These are phyloP conservation scores for Lutjanus erythropterus DNA, from an alignment of 2,113 vertebrate species.

Conservation along the genomic window DNA sequence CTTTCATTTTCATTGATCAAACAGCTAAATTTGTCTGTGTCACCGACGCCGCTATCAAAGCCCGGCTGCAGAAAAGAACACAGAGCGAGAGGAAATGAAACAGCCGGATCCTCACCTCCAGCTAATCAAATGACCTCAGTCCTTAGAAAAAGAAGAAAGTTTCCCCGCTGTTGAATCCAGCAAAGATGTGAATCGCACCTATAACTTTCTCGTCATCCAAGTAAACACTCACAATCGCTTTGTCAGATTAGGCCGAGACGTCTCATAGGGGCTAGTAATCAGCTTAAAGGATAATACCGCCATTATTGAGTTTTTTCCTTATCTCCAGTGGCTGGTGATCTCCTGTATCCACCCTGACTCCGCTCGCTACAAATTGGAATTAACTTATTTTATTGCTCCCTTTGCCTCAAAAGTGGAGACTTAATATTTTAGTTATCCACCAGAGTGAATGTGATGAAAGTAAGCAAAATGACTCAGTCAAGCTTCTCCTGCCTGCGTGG, in stretches of 20 bases:
- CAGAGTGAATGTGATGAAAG: conserved; percentile 36
- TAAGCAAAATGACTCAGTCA: not conserved
- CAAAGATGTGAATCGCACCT: conserved; percentile 43
- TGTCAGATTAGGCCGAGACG: conserved; percentile 58
- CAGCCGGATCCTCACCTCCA: conserved; percentile 36
- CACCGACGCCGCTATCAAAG: conserved; percentile 57
- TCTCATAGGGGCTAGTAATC: conserved; percentile 66
- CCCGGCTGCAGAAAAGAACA: conserved; percentile 18
- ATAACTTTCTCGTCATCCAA: conserved; percentile 43
- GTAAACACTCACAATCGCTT: conserved; percentile 48
- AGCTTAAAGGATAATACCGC: conserved; percentile 68
- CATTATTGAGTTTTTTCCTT: conserved; percentile 66
- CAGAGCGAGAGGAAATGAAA: conserved; percentile 22
- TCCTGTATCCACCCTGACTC: conserved; percentile 38
- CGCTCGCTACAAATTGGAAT: conserved; percentile 54
- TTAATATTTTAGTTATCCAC: conserved; percentile 16
- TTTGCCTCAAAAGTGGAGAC: conserved; percentile 9
- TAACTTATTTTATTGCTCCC: conserved; percentile 42
- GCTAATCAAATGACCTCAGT: conserved; percentile 33
- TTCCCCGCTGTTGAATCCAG: conserved; percentile 6
- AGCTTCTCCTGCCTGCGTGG: not conserved
- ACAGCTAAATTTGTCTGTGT: conserved; percentile 36
- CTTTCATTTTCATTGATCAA: conserved; percentile 66
- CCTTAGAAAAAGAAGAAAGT: not conserved
- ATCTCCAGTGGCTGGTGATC: conserved; percentile 48